Evolutionary conservation across 2,113 vertebrate species (phyloP).

Genomic region (Etheostoma spectabile): DNA sequence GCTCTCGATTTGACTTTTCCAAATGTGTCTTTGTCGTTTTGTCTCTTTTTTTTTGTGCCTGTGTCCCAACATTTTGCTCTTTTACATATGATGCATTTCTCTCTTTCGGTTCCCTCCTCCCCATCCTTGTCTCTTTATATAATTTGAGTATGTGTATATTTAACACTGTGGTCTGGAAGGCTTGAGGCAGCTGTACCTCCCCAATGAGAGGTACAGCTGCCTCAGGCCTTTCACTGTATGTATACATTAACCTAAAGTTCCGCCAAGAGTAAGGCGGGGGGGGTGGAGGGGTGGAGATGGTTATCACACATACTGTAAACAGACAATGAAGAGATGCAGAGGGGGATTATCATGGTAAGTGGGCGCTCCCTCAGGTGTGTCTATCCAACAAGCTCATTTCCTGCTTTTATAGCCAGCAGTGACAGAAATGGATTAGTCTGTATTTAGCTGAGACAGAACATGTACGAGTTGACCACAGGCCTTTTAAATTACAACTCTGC

Average conservation of each 20-base stretch:
- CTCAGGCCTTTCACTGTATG: slow-evolving; percentile 41
- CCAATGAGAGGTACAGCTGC: slow-evolving; percentile 6
- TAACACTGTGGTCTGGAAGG: slow-evolving; percentile 33
- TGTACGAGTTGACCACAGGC: not conserved
- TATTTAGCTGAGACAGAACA: slow-evolving; percentile 3
- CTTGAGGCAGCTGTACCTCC: slow-evolving; percentile 42
- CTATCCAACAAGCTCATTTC: slow-evolving; percentile 16
- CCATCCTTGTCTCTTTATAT: slow-evolving; percentile 30
- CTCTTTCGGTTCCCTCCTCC: not conserved
- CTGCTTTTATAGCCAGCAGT: not conserved
- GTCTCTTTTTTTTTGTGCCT: not conserved
- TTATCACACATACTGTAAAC: slow-evolving; percentile 66
- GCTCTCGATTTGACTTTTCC: slow-evolving; percentile 41
- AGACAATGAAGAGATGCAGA: slow-evolving; percentile 51
- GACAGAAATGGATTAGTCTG: not conserved
- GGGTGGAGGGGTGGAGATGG: slow-evolving; percentile 36
- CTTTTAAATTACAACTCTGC: not conserved
- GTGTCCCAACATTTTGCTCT: not conserved
- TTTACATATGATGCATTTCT: not conserved
- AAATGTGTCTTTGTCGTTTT: slow-evolving; percentile 7
- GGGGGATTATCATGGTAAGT: slow-evolving; percentile 23
- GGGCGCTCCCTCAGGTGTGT: slow-evolving; percentile 45
- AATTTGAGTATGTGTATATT: slow-evolving; percentile 48
- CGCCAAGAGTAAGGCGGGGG: slow-evolving; percentile 61
- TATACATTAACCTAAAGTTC: slow-evolving; percentile 71